phyloP scores from a whole-genome alignment of 1,140 invertebrate species.

The Choristoneura fumiferana region DNA sequence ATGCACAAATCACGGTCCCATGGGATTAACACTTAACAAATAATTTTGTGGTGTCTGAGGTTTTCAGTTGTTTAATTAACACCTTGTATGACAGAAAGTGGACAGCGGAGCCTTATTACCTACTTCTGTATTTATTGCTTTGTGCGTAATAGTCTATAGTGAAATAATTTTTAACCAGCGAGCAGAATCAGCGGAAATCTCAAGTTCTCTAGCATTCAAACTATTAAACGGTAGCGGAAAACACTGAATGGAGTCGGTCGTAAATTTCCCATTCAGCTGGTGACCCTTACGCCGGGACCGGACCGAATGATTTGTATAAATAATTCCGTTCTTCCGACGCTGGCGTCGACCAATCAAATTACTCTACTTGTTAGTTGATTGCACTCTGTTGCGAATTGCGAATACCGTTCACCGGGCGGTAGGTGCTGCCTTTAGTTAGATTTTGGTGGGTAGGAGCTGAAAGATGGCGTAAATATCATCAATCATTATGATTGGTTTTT shows the following conservation, averaged over 20 bases:
- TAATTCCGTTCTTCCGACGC: conserved; percentile 9
- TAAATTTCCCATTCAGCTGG: conserved; percentile 5
- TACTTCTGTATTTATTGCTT: too few species aligned
- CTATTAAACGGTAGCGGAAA: background rate
- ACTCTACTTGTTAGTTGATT: conserved; percentile 20
- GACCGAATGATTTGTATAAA: conserved; percentile 12
- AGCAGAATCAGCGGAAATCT: background rate
- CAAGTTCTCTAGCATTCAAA: background rate
- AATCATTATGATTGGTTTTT: too few species aligned
- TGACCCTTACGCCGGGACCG: background rate
- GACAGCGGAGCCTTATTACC: too few species aligned
- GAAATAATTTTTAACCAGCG: too few species aligned
- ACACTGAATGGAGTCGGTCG: background rate
- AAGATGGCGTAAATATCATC: too few species aligned
- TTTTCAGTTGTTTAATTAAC: too few species aligned
- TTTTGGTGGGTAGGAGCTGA: background rate
- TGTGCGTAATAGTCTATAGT: too few species aligned
- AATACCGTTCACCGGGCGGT: background rate
- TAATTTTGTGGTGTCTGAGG: too few species aligned
- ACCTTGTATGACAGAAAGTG: too few species aligned
- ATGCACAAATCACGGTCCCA: too few species aligned
- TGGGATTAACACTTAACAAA: too few species aligned
- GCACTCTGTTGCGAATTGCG: background rate
- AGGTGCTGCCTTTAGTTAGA: background rate
- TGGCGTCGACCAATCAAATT: conserved; percentile 15